Percentiles rank a stretch among this genome's conserved stretches.
These are phyloP conservation scores for Gambusia affinis DNA, from an alignment of 2,113 vertebrate species.

Conservation along the genomic window DNA sequence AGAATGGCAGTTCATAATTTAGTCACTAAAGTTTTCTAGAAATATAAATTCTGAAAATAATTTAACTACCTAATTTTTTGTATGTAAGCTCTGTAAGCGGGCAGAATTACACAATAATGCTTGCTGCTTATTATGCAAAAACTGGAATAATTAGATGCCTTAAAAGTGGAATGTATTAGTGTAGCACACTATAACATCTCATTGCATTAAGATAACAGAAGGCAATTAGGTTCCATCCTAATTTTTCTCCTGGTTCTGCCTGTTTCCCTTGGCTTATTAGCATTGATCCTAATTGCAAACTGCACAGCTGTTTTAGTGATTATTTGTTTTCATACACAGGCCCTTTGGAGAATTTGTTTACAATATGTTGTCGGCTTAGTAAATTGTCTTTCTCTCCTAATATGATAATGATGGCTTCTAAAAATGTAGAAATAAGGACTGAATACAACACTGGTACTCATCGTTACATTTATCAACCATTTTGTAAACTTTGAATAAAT, in stretches of 20 bases:
- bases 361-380: constrained; percentile 6
- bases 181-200: constrained; percentile 28
- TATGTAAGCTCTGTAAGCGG: not conserved
- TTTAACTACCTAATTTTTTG: not conserved
- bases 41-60: not conserved
- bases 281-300: constrained; percentile 38
- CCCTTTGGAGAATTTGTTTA: constrained; percentile 30
- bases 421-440: not conserved
- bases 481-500: not conserved
- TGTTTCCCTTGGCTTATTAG: constrained; percentile 23
- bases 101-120: constrained; percentile 1
- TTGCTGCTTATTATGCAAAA: constrained; percentile 2
- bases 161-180: constrained; percentile 18
- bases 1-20: not conserved
- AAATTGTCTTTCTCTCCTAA: constrained; percentile 15
- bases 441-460: not conserved
- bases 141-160: constrained; percentile 29
- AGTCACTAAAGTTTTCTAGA: not conserved
- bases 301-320: constrained; percentile 49
- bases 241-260: constrained; percentile 30
- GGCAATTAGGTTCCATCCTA: constrained; percentile 29
- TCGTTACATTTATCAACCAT: not conserved
- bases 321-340: constrained; percentile 24
- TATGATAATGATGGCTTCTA: constrained; percentile 11
- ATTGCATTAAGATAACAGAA: constrained; percentile 33